Conservation (phyloP, 2,888 invertebrate genomes). For the Carcina quercana region DNA sequence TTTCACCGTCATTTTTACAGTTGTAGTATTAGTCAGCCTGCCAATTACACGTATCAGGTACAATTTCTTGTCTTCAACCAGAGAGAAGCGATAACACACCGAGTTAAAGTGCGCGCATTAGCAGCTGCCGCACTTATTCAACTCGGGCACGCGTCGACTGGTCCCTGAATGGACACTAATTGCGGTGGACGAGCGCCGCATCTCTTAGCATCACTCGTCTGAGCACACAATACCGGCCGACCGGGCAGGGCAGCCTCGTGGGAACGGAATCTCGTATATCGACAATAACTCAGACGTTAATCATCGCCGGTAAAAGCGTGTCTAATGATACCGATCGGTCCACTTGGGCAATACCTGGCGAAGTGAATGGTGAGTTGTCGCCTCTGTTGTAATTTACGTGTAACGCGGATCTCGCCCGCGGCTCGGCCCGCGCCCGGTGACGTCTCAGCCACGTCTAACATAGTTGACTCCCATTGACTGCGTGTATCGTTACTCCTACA, state of each 20-base stretch:
- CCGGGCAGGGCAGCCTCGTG: too few relatives aligned
- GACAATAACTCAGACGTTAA: slow-evolving; percentile 28
- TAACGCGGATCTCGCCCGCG: slow-evolving; percentile 32
- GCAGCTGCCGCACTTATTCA: slow-evolving; percentile 35
- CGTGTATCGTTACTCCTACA: slow-evolving; percentile 28
- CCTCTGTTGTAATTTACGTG: slow-evolving; percentile 49
- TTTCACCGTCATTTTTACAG: too few relatives aligned
- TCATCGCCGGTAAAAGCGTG: slow-evolving; percentile 41
- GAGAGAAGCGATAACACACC: slow-evolving; percentile 15
- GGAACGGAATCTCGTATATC: slow-evolving; percentile 40
- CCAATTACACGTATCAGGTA: too few relatives aligned
- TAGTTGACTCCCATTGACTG: slow-evolving; percentile 56
- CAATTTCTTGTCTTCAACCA: slow-evolving; percentile 5
- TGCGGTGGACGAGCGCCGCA: slow-evolving; percentile 43
- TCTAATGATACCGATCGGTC: slow-evolving; percentile 35
- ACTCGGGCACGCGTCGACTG: slow-evolving; percentile 48
- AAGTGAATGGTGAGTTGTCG: slow-evolving; percentile 45
- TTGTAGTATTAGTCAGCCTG: too few relatives aligned
- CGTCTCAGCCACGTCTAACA: slow-evolving; percentile 40
- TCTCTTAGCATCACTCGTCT: slow-evolving; percentile 36
- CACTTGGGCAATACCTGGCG: slow-evolving; percentile 43
- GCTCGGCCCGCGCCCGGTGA: slow-evolving; percentile 36
- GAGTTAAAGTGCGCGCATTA: slow-evolving; percentile 20
- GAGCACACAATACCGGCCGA: slow-evolving; percentile 32
- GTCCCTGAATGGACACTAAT: slow-evolving; percentile 55